phyloP scores from a whole-genome alignment of 2,797 vertebrate genomes.

The Triplophysa bombifrons region DNA sequence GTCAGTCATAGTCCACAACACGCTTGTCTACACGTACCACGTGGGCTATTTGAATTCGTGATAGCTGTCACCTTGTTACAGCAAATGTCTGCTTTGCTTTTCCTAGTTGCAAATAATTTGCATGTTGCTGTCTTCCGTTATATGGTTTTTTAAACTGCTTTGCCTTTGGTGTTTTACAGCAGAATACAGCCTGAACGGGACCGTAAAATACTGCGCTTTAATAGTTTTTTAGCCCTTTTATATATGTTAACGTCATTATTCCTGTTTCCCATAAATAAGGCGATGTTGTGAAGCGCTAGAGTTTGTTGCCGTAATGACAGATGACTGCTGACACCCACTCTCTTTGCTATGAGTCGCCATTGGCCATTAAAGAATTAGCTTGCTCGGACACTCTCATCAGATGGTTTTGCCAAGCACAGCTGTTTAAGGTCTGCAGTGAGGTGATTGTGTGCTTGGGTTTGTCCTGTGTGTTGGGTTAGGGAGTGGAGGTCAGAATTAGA shows the following conservation, averaged over 20 bases:
- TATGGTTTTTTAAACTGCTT: constrained; percentile 12
- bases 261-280: neutral
- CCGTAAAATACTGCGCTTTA: neutral
- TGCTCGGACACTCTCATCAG: constrained; percentile 17
- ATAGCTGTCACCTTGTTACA: constrained; percentile 27
- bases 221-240: neutral
- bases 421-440: constrained; percentile 30
- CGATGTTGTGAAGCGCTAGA: neutral
- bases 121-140: constrained; percentile 3
- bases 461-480: constrained; percentile 22
- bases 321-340: constrained; percentile 13
- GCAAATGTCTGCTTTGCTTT: constrained; percentile 26
- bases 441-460: constrained; percentile 29
- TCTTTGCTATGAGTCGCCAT: constrained; percentile 6
- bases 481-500: neutral
- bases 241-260: neutral
- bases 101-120: constrained; percentile 9
- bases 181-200: neutral
- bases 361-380: constrained; percentile 35
- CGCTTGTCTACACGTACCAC: constrained; percentile 6
- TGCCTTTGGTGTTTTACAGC: constrained; percentile 14
- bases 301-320: constrained; percentile 2
- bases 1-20: neutral
- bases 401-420: constrained; percentile 37
- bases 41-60: constrained; percentile 35